phyloP scores from a whole-genome alignment of 2,113 vertebrate species.

The Nerophis ophidion region DNA sequence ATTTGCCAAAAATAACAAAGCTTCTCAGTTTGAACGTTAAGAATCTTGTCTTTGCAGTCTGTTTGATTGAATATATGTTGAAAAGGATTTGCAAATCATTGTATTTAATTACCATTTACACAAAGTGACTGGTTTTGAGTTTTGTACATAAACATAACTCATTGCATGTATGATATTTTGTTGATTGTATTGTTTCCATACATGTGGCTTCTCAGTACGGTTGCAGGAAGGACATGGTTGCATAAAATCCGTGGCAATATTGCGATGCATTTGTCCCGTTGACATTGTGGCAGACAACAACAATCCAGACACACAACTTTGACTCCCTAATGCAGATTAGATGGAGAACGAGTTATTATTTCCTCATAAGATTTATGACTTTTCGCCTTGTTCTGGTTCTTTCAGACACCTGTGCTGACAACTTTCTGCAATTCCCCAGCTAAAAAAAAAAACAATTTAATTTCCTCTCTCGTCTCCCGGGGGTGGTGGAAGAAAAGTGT shows the following conservation, averaged over 20 bases:
- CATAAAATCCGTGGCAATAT: background rate
- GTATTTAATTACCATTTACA: too few species aligned
- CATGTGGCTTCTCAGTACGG: background rate
- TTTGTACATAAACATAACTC: too few species aligned
- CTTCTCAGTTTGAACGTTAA: too few species aligned
- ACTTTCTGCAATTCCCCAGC: slow-evolving; percentile 2
- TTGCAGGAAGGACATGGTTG: background rate
- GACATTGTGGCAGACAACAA: background rate
- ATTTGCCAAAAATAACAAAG: too few species aligned
- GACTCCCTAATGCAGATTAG: background rate
- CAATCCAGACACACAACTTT: slow-evolving; percentile 8
- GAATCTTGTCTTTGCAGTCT: too few species aligned
- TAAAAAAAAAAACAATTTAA: slow-evolving; percentile 5
- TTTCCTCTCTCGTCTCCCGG: background rate
- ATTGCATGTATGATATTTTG: background rate
- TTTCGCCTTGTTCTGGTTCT: slow-evolving; percentile 4
- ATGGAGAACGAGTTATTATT: slow-evolving; percentile 3
- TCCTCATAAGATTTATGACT: background rate
- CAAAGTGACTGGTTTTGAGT: too few species aligned
- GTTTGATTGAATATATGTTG: too few species aligned
- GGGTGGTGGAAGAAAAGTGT: slow-evolving; percentile 1
- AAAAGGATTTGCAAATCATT: too few species aligned
- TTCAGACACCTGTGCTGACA: slow-evolving; percentile 8
- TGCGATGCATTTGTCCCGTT: background rate
- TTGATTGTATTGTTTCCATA: background rate